Conservation (phyloP, 1,140 invertebrate genomes). For the Diprion similis region DNA sequence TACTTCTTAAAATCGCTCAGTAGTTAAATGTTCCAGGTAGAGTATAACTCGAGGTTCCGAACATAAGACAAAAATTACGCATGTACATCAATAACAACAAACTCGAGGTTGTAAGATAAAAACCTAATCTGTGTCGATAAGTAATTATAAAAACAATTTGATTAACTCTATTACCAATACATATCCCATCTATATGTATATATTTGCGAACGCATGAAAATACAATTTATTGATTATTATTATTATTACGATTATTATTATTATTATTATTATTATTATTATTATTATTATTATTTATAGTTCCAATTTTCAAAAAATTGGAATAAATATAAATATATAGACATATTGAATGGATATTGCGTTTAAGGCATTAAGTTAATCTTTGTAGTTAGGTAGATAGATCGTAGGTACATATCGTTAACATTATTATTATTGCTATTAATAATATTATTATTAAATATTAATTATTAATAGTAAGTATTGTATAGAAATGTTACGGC, state of each 20-base stretch:
- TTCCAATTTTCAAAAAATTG: constrained; percentile 38
- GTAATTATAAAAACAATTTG: constrained; percentile 35
- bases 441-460: constrained; percentile 38
- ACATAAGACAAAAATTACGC: not conserved
- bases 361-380: constrained; percentile 51
- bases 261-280: constrained; percentile 34
- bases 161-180: constrained; percentile 44
- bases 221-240: constrained; percentile 49
- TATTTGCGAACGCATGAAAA: constrained; percentile 53
- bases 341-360: constrained; percentile 36
- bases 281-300: constrained; percentile 41
- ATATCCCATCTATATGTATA: constrained; percentile 61
- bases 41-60: not conserved
- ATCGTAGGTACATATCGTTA: constrained; percentile 53
- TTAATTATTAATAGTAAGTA: constrained; percentile 30
- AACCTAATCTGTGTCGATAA: constrained; percentile 48
- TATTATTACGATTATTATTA: constrained; percentile 46
- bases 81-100: constrained; percentile 17
- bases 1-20: too few relatives aligned
- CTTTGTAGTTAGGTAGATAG: constrained; percentile 39
- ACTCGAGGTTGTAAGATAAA: constrained; percentile 49
- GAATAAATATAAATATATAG: constrained; percentile 32
- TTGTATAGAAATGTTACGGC: constrained; percentile 42
- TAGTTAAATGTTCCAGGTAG: not conserved
- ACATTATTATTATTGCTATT: constrained; percentile 36